Conservation (phyloP, 2,113 vertebrate genomes). For the Craseonycteris thonglongyai region DNA sequence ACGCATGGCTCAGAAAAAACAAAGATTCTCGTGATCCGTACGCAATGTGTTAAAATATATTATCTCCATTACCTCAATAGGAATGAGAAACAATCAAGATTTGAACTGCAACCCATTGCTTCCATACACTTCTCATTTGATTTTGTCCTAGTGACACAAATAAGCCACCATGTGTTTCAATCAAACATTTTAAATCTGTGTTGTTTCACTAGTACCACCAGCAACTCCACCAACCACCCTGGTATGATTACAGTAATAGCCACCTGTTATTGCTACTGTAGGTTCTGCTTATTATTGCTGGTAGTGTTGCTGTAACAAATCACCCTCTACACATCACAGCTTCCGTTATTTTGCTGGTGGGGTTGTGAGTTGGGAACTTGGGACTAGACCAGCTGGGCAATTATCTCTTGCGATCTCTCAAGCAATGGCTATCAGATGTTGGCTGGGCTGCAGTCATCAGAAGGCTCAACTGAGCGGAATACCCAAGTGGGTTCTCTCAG, state of each 20-base stretch:
- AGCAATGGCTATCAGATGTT: neutral
- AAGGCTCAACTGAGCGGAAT: neutral
- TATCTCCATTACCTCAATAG: neutral
- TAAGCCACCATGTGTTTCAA: neutral
- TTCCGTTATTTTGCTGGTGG: neutral
- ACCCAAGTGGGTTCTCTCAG: neutral
- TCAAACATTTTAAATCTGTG: neutral
- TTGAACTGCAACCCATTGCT: neutral
- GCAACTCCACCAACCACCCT: neutral
- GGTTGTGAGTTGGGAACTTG: neutral
- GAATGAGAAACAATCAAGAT: neutral
- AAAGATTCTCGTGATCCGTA: too few species aligned
- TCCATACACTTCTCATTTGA: neutral
- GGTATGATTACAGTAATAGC: neutral
- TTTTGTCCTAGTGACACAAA: neutral
- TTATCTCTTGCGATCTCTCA: neutral
- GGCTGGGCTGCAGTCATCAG: neutral
- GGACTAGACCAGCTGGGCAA: neutral
- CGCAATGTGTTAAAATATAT: too few species aligned
- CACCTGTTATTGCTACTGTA: neutral
- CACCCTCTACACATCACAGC: neutral
- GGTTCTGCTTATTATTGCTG: neutral
- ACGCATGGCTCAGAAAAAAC: too few species aligned
- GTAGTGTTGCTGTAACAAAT: neutral
- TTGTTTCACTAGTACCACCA: neutral